These are phyloP conservation scores for Spatula versicolor DNA, from an alignment of 2,797 vertebrate species.

Conservation along the genomic window DNA sequence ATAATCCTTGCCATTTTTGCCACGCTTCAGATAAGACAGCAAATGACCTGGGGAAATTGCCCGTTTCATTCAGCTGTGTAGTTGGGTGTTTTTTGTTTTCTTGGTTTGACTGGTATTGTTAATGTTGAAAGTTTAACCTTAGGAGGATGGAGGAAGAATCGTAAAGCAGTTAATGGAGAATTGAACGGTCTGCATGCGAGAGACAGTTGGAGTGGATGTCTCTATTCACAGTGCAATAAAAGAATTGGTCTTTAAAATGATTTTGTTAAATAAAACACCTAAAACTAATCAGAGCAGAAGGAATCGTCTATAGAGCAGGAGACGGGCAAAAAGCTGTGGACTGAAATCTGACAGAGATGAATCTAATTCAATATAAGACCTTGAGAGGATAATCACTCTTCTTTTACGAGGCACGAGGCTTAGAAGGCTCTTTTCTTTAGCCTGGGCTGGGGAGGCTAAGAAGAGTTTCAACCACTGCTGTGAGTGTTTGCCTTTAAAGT, in stretches of 20 bases:
- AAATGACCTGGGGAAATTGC: background rate
- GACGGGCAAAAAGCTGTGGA: background rate
- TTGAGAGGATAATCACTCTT: background rate
- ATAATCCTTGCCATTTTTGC: background rate
- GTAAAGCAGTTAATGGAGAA: background rate
- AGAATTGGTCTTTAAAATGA: slow-evolving; percentile 11
- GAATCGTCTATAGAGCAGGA: background rate
- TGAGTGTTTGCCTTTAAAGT: background rate
- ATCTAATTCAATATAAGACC: background rate
- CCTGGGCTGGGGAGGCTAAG: background rate
- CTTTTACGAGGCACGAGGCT: background rate
- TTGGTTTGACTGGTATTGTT: background rate
- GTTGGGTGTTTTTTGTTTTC: background rate
- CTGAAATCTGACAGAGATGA: background rate
- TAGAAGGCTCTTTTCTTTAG: background rate
- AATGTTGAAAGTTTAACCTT: background rate
- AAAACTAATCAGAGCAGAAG: slow-evolving; percentile 47
- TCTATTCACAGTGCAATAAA: background rate
- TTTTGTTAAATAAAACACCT: slow-evolving; percentile 36
- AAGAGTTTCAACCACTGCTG: background rate
- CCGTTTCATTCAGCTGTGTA: background rate
- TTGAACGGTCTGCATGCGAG: background rate
- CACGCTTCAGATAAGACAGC: background rate
- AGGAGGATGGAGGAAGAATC: background rate
- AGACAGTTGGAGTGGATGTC: background rate